phyloP scores from a whole-genome alignment of 1,140 invertebrate genomes.

The Marisa cornuarietis region DNA sequence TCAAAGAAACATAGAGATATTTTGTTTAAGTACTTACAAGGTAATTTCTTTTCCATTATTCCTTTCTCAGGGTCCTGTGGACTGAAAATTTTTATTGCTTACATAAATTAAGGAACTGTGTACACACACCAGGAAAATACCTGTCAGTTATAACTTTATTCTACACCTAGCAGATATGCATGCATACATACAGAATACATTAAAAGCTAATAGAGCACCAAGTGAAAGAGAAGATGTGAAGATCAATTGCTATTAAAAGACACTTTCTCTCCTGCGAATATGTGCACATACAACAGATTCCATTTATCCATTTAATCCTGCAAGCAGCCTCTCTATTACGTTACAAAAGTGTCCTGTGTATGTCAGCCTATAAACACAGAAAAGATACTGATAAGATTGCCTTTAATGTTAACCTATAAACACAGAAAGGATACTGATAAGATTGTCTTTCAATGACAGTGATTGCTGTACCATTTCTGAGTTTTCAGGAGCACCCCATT shows the following conservation, averaged over 20 bases:
- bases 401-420: constrained; percentile 64
- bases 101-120: constrained; percentile 21
- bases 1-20: constrained; percentile 65
- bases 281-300: too few species aligned
- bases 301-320: too few species aligned
- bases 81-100: constrained; percentile 54
- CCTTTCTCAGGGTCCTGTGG: constrained; percentile 50
- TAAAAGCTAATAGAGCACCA: too few species aligned
- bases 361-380: neutral
- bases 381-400: constrained; percentile 72
- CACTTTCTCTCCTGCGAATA: too few species aligned
- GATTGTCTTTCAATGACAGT: constrained; percentile 76
- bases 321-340: too few species aligned
- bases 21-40: constrained; percentile 42
- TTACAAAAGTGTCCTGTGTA: too few species aligned
- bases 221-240: too few species aligned
- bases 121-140: neutral
- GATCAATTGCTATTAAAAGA: too few species aligned
- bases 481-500: constrained; percentile 81
- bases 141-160: neutral
- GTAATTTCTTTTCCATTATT: constrained; percentile 58
- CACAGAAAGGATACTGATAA: constrained; percentile 68
- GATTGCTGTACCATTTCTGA: constrained; percentile 72
- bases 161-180: too few species aligned
- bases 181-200: too few species aligned